Evolutionary conservation across 2,113 vertebrate species (phyloP).

Genomic region (Nestor notabilis): DNA sequence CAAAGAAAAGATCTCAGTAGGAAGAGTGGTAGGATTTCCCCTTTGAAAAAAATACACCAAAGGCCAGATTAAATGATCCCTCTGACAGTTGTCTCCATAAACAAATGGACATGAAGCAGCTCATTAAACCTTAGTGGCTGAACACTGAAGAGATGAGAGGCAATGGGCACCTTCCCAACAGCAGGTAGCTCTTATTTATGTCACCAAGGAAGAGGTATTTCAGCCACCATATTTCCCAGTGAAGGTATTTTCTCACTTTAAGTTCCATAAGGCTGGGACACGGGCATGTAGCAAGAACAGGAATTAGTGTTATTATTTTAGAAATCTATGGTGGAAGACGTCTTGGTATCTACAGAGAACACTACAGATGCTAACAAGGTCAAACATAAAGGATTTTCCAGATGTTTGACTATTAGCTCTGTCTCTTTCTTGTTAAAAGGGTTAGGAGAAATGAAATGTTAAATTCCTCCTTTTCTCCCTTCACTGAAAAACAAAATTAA

Average conservation of each 20-base stretch:
- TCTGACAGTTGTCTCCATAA: neutral
- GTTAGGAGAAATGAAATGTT: neutral
- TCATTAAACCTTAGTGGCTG: neutral
- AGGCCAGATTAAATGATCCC: neutral
- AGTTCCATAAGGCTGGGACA: neutral
- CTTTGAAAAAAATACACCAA: conserved; percentile 1
- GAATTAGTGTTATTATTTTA: neutral
- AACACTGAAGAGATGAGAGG: neutral
- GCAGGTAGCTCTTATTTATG: neutral
- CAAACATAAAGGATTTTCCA: neutral
- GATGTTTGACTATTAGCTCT: neutral
- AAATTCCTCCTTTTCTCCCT: neutral
- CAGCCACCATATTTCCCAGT: neutral
- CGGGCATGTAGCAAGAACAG: neutral
- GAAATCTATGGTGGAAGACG: neutral
- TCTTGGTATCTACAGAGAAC: neutral
- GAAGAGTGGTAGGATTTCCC: neutral
- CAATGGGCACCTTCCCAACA: accelerated
- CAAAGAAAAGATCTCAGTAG: neutral
- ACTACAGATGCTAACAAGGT: neutral
- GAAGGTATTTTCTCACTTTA: neutral
- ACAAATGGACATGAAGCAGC: neutral
- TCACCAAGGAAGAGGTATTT: neutral
- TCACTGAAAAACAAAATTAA: neutral
- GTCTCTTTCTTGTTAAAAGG: neutral